Percentiles rank a stretch among this genome's conserved stretches.
Conservation (phyloP, 2,888 invertebrate species). For the Tuta absoluta region DNA sequence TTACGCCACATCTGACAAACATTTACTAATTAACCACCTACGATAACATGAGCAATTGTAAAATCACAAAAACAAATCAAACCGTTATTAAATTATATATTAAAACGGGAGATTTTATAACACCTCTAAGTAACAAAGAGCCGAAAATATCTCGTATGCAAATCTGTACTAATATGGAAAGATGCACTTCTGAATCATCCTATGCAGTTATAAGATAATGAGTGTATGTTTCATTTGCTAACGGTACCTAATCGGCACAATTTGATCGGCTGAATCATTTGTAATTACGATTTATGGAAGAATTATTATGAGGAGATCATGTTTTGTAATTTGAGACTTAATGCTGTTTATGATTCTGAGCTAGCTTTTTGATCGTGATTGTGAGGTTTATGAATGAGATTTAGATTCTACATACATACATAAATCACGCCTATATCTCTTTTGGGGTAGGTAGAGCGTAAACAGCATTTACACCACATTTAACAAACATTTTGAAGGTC, state of each 20-base stretch:
- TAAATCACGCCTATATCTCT: too few relatives aligned
- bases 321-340: conserved; percentile 7
- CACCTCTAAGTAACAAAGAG: background rate
- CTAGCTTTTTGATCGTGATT: background rate
- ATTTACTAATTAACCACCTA: too few relatives aligned
- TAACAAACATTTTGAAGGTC: background rate
- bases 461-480: too few relatives aligned
- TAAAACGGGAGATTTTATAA: conserved; percentile 1
- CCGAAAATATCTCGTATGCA: conserved; percentile 1
- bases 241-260: conserved; percentile 17
- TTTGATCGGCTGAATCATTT: conserved; percentile 13
- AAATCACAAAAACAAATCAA: background rate
- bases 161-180: conserved; percentile 7
- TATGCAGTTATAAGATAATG: conserved; percentile 1
- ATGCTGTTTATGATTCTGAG: background rate
- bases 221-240: conserved; percentile 21
- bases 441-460: too few relatives aligned
- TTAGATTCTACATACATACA: background rate
- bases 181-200: conserved; percentile 15
- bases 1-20: too few relatives aligned
- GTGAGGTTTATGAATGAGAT: background rate
- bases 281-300: conserved; percentile 13
- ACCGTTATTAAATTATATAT: conserved; percentile 17
- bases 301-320: background rate
- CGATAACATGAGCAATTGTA: background rate